phyloP scores from a whole-genome alignment of 2,113 vertebrate species.

The Porphyrio hochstetteri region DNA sequence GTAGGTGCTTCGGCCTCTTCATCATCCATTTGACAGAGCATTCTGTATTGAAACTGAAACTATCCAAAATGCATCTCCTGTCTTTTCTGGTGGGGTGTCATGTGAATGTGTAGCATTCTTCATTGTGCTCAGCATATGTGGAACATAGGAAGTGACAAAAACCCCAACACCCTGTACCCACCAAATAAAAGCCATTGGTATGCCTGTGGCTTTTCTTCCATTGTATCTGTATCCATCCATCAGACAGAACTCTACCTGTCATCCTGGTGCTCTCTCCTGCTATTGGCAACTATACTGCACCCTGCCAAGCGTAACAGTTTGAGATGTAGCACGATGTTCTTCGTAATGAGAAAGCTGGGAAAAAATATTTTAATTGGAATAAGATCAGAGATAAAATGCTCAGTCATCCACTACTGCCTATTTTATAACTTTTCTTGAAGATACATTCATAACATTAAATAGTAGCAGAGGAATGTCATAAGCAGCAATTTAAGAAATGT shows the following conservation, averaged over 20 bases:
- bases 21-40: not conserved
- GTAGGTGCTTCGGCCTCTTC: not conserved
- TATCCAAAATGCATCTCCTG: not conserved
- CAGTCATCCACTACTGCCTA: not conserved
- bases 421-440: not conserved
- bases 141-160: not conserved
- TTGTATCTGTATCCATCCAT: no score
- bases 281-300: not conserved
- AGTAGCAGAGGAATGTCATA: not conserved
- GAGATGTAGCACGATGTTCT: not conserved
- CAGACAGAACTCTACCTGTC: not conserved
- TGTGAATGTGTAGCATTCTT: rapidly evolving
- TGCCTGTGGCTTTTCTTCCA: not conserved
- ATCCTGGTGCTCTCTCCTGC: not conserved
- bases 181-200: no score
- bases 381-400: not conserved
- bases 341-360: not conserved
- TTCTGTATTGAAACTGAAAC: not conserved
- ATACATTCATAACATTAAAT: not conserved
- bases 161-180: no score
- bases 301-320: not conserved
- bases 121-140: not conserved
- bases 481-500: not conserved
- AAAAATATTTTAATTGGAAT: not conserved
- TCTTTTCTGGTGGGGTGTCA: not conserved